Evolutionary conservation across 2,113 vertebrate genomes (phyloP), one percentile per base, ranked within the genome.

Genomic region (Nymphicus hollandicus): DNA sequence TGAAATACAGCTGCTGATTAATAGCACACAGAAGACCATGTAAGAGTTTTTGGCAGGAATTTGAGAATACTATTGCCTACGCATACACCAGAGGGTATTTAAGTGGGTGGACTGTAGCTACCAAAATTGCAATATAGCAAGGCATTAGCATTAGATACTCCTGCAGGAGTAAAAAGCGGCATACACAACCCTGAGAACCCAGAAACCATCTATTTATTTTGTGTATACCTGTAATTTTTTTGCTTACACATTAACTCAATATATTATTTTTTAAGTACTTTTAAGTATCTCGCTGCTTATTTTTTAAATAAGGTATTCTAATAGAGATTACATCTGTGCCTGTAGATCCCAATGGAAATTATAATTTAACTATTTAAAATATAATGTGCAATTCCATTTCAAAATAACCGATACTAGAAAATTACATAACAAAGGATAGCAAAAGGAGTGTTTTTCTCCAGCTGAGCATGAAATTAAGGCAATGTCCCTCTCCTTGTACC

Each of bases 1-100:
- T 79, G 90, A 97, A 88, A 88, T 71, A n/a, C 8, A 83, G 76
- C n/a, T 86, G 86, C 60, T 88, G 91, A 94, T 88, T 91, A 95
- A 93, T 4, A 91, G 83, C 46, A 82, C 41, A 72, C 56, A 80
- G 55, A 81, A 79, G 81, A 55, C 73, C 78, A 78, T 8, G 28
- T 44, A 80, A 88, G 72, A 86, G 25, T 65, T 61, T 76, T 33
- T 82, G 88, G 90, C 86, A 96, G 88, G 52, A 96, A 84, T 55
- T 14, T 79, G 66, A 91, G 79, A 83, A 91, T 58, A 43, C 49
- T 52, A 41, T 65, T 84, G 73, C 93, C 92, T 82, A 94, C 31
- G 0, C 25, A 24, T 77, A 82, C 86, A 92, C 28, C 41, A 86
- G 83, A 77, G 92, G 83, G 82, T 87, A 94, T 94, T 94, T 86